Percentiles rank a stretch among this genome's conserved stretches.
Conservation (phyloP, 2,888 invertebrate species). For the Drosophila paramelanica region DNA sequence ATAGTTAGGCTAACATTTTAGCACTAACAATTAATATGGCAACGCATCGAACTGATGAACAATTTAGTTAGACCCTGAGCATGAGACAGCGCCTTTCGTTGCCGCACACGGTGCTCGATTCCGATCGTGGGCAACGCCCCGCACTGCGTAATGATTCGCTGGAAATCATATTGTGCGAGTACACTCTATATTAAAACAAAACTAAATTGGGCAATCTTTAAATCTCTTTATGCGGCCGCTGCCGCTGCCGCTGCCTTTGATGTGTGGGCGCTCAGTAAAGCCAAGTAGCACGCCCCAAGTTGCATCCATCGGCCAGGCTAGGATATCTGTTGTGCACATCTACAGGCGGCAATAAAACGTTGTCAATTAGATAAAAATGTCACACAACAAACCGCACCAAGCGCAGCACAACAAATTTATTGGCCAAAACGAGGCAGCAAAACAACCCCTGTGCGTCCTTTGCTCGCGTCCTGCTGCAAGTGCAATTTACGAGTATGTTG, state of each 20-base stretch:
- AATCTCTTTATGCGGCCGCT: slow-evolving; percentile 18
- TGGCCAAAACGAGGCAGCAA: slow-evolving; percentile 48
- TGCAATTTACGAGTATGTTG: slow-evolving; percentile 76
- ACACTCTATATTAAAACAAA: slow-evolving; percentile 21
- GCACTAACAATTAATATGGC: slow-evolving; percentile 67
- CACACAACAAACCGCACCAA: slow-evolving; percentile 83
- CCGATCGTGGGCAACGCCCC: slow-evolving; percentile 34
- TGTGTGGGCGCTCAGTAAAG: slow-evolving; percentile 39
- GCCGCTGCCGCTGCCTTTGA: slow-evolving; percentile 52
- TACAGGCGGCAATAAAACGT: slow-evolving; percentile 65
- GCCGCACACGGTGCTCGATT: slow-evolving; percentile 57
- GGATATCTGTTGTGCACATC: slow-evolving; percentile 46
- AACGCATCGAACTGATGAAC: neutral
- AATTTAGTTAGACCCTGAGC: slow-evolving; percentile 65
- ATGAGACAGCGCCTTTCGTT: slow-evolving; percentile 57
- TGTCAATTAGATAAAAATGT: slow-evolving; percentile 84
- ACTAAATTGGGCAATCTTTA: neutral
- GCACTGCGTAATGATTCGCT: slow-evolving; percentile 63
- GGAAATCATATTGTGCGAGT: slow-evolving; percentile 52
- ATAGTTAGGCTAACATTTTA: slow-evolving; percentile 65
- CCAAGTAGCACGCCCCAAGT: slow-evolving; percentile 76
- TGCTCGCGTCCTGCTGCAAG: slow-evolving; percentile 44
- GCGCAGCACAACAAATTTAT: slow-evolving; percentile 72
- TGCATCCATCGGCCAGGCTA: neutral
- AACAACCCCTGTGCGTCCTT: slow-evolving; percentile 30